Evolutionary conservation across 2,113 vertebrate genomes (phyloP), one percentile per base, ranked within the genome.

Genomic region (Bos indicus): DNA sequence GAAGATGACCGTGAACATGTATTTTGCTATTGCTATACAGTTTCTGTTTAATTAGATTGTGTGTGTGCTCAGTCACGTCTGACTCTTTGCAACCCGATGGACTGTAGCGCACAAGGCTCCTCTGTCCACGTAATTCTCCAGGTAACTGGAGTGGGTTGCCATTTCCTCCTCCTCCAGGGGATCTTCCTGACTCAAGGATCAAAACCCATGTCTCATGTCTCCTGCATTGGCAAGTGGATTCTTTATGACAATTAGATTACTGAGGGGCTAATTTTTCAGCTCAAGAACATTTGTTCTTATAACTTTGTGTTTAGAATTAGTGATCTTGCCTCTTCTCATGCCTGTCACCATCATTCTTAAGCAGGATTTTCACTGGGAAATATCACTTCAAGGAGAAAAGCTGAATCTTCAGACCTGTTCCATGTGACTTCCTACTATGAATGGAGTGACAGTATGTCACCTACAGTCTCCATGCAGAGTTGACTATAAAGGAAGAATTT

Each of bases 1-100:
- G 97, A 98, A 96, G 96, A 95, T 90, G 52, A 93, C 93, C 84
- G 92, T 94, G 94, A 97, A 98, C 98, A 88, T 57, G 81, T 94
- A 96, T 78, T 98, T 98, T 96, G 74, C 80, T 98, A 90, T 78
- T 94, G 95, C 97, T 98, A 97, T 95, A 74, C 56, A 95, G 57
- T 81, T 89, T 77, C 92, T 95, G 60, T 98, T 95, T 93, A 40
- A 6, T 74, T 23, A 23, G 67, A 40, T 2, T 74, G 19, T 74
- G 67, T 74, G 67, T 74, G 36, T 71, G n/a, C 5, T 23, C 36
- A 74, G 67, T 23, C 21, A 12, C 3, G 67, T 40, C 36, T 40
- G 67, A 23, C 21, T 74, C 19, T 74, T 1, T 74, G 19, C 10
- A 23, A 74, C 36, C 5, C 10, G 0, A 40, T 12, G 21, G 67